Evolutionary conservation across 1,140 invertebrate species (phyloP), one percentile per base, ranked within the genome.

Genomic region (Macrobrachium nipponense): DNA sequence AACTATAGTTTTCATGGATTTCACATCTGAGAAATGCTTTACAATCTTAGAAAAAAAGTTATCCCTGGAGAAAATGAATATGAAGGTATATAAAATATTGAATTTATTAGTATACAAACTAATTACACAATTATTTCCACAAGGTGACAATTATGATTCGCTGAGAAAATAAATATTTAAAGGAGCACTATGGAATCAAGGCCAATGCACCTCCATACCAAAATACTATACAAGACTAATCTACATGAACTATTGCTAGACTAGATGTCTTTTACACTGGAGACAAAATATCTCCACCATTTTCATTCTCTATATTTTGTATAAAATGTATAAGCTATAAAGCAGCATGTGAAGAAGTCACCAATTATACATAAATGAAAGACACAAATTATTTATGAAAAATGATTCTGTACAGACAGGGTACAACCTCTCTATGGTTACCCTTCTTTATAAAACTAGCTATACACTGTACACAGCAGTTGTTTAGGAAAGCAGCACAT

Each of bases 131-230:
- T 79, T 14, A 82, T 61, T 80, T 66, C 79, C 80, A 80, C 51
- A 27, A 82, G 44, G 59, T 70, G 76, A 70, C 72, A 86, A 80
- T 79, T 61, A 44, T 62, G 20, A 43, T 14, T 36, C 27, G 51
- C 58, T 86, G 83, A 86, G 77, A 86, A 79, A 86, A 86, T 86
- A 86, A 64, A 51, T 86, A 79, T 86, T 86, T 66, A 72, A n/a
- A 86, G 83, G 83, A 86, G 66, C 76, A 86, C 83, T 86, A 86
- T 86, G 83, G 83, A 86, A 86, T 86, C 64, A 86, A 86, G 76
- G 83, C 76, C 79, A 79, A 80, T 78, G 83, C 83, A 86, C 83
- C 83, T 79, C 68, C 83, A 80, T 86, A 86, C 77, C 83, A 86
- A 86, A 86, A 86, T 86, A 86, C 72, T 77, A 36, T 36, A 36